Evolutionary conservation across 2,113 vertebrate genomes (phyloP), one percentile per base, ranked within the genome.

Genomic region (Polypterus bichir): DNA sequence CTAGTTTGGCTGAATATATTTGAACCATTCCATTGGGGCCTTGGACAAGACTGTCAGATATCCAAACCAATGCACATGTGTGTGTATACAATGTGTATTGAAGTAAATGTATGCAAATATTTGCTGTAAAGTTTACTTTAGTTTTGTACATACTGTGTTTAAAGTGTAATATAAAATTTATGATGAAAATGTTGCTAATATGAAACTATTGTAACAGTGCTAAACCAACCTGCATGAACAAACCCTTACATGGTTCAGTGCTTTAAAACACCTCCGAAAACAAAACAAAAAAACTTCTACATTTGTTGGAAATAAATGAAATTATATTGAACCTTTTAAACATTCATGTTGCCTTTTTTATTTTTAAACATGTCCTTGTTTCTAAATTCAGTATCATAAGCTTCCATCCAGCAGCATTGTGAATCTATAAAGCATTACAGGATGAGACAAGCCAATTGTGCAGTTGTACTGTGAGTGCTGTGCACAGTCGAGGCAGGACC

Each of bases 101-200:
- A 48, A 63, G 73, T 70, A 71, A 73, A 72, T 74, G 72, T 71
- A 60, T 78, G 83, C 80, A 71, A 75, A 75, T 69, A 77, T 69
- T 87, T 76, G 68, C 81, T 88, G 76, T 89, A 85, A 83, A 88
- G 68, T 80, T 78, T 69, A 70, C 64, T 47, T 57, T 60, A 72
- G 53, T 80, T 81, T 72, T 94, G 88, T 93, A 93, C 86, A 92
- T 92, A 90, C 61, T 73, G 71, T 81, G 85, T 81, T 68, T 74
- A 76, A 74, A 68, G 88, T 75, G 71, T 95, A 92, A 91, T 90
- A 87, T 86, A 89, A 88, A 84, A 83, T 83, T 86, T 85, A 87
- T 86, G 84, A 76, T 85, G 81, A 79, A 81, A 57, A 76, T 85
- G 85, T 86, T 74, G 70, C 82, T 88, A 82, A 83, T 86, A 81